phyloP scores from a whole-genome alignment of 2,797 vertebrate species.

The Sarcoramphus papa region DNA sequence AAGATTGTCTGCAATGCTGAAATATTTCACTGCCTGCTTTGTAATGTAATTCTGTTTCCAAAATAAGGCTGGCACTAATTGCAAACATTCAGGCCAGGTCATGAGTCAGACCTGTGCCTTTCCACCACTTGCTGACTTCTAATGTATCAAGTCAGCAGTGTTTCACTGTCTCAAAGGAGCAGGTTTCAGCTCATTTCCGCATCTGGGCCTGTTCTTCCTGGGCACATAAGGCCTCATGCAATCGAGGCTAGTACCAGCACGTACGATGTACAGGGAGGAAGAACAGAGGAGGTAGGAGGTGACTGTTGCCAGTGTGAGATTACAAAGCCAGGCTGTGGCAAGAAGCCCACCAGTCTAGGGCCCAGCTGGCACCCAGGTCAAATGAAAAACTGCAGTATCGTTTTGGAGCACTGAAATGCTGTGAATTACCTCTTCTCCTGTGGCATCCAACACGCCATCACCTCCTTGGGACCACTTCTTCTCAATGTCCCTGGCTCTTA shows the following conservation, averaged over 20 bases:
- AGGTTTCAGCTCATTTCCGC: not conserved
- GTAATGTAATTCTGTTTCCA: not conserved
- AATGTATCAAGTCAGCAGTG: not conserved
- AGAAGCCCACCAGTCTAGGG: not conserved
- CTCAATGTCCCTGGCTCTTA: constrained; percentile 90
- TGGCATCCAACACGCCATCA: constrained; percentile 88
- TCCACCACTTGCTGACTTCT: not conserved
- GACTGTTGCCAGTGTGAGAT: not conserved
- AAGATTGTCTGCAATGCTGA: not conserved
- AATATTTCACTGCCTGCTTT: not conserved
- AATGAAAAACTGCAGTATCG: not conserved
- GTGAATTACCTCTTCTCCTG: constrained; percentile 86
- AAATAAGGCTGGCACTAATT: not conserved
- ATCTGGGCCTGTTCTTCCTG: not conserved
- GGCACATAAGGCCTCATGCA: not conserved
- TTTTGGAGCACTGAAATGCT: not conserved
- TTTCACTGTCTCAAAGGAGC: not conserved
- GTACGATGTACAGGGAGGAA: fast-evolving
- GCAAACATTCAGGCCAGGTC: not conserved
- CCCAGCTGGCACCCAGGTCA: not conserved
- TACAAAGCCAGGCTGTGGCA: not conserved
- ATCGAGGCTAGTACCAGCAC: fast-evolving
- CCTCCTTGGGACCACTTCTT: constrained; percentile 81
- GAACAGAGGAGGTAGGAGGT: not conserved
- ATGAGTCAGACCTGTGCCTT: not conserved